Evolutionary conservation across 2,797 vertebrate genomes (phyloP).

Genomic region (Apogon talboti): DNA sequence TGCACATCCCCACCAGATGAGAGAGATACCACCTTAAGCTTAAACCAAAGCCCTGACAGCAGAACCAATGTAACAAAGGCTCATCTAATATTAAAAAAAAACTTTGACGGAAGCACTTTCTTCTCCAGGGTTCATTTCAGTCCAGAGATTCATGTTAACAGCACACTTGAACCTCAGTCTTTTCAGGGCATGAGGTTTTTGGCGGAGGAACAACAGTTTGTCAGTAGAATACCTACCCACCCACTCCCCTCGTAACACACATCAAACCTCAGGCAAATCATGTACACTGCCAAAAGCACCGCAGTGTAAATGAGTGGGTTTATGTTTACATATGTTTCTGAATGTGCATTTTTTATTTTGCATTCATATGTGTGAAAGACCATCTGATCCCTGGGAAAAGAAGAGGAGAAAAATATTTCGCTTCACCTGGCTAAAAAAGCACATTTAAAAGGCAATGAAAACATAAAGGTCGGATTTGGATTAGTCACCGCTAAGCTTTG

Average conservation of each 20-base stretch:
- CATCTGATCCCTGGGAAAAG: slow-evolving; percentile 33
- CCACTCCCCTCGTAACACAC: slow-evolving; percentile 51
- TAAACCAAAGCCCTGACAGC: slow-evolving; percentile 2
- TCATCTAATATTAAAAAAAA: slow-evolving; percentile 16
- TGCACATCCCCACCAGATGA: not conserved
- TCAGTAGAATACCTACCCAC: slow-evolving; percentile 38
- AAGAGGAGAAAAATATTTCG: slow-evolving; percentile 29
- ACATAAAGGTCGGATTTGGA: slow-evolving; percentile 63
- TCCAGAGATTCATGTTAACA: slow-evolving; percentile 45
- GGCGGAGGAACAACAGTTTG: slow-evolving; percentile 44
- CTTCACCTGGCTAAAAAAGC: slow-evolving; percentile 47
- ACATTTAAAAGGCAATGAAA: slow-evolving; percentile 47
- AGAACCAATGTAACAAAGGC: slow-evolving; percentile 12
- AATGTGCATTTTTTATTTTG: slow-evolving; percentile 15
- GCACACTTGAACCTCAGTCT: slow-evolving; percentile 34
- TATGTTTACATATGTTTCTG: slow-evolving; percentile 33
- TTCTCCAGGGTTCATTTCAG: slow-evolving; percentile 32
- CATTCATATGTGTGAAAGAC: slow-evolving; percentile 18
- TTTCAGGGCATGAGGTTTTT: slow-evolving; percentile 36
- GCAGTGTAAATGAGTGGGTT: slow-evolving; percentile 30
- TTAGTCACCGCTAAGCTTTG: slow-evolving; percentile 55
- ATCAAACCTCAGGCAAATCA: slow-evolving; percentile 52
- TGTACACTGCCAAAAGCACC: slow-evolving; percentile 45
- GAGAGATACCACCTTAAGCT: slow-evolving; percentile 9
- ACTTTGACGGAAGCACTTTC: slow-evolving; percentile 26